A percentile compares a stretch with the other conserved stretches of the same genome.
These are phyloP conservation scores for Ophioninae sp. DNA, from an alignment of 2,888 invertebrate genomes.

Conservation along the genomic window DNA sequence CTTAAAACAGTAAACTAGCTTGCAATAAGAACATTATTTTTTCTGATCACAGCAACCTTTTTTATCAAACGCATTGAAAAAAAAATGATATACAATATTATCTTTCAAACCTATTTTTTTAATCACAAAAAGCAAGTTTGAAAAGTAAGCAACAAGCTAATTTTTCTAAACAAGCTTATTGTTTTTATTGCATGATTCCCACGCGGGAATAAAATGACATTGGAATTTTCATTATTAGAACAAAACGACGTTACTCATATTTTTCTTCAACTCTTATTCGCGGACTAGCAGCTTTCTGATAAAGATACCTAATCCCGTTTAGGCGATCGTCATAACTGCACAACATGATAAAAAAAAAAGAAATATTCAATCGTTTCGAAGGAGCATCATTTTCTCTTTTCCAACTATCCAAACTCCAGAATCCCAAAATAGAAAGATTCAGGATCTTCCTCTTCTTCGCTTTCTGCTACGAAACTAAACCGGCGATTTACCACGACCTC, in stretches of 20 bases:
- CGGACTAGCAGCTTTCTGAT: background rate
- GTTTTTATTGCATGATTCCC: background rate
- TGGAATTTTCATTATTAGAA: background rate
- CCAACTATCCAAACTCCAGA: background rate
- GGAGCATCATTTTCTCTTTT: background rate
- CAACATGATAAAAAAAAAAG: background rate
- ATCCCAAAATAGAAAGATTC: background rate
- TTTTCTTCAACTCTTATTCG: background rate
- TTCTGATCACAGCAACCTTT: too few species aligned
- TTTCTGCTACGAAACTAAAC: background rate
- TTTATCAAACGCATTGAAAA: too few species aligned
- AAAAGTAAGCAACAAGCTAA: background rate
- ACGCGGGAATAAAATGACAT: background rate
- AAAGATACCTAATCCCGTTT: background rate
- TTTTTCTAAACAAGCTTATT: slow-evolving; percentile 9
- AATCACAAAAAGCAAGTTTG: too few species aligned
- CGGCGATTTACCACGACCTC: background rate
- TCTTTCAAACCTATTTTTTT: too few species aligned
- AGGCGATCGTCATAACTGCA: background rate
- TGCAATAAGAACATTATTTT: too few species aligned
- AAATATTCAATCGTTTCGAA: background rate
- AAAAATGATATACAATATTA: too few species aligned
- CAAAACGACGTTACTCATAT: background rate
- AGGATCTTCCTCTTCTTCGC: background rate
- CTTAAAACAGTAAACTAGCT: too few species aligned